Evolutionary conservation across 37 sponge, comb jelly and placozoan species (phyloP), one percentile per base, ranked within the genome.

Genomic region (Haliclona indistincta): DNA sequence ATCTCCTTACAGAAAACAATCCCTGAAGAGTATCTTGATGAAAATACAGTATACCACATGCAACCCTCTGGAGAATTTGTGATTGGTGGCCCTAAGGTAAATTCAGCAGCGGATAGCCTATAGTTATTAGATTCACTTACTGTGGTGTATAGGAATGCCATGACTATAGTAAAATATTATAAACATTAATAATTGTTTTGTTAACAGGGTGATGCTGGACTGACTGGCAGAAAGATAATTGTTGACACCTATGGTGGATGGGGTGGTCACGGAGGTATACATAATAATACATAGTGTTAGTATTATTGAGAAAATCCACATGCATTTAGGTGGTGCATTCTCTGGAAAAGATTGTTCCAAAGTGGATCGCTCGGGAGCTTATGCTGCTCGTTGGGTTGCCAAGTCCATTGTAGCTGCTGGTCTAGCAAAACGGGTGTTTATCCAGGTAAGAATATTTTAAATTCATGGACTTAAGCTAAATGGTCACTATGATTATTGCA

Each of bases 161-260:
- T 22, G 28, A 61, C 10, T 61, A 28, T 22, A 36, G 67, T 20
- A 65, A 36, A 17, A 19, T 41, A 23, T 11, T 25, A 20, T n/a
- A 58, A 7, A 20, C 25, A 15, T 34, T 39, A 8, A 40, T 6
- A 8, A 44, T 43, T 29, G 44, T 33, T 49, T 32, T 28, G 5
- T 42, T 20, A 13, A 22, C 58, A 86, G 88, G 90, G 90, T 49
- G 96, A 95, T 78, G 92, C 96, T 75, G 96, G 96, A 43, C 70
- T 95, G 77, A 95, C 96, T 19, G 96, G 96, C 25, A 80, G 96
- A 44, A 95, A 95, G 87, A 95, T 95, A 41, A 91, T 95, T 25
- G 96, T 95, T 17, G 96, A 95, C 76, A 92, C 96, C 1, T 95
- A 95, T 64, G 96, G 96, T 28, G 96, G 96, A 11, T 92, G 92